Evolutionary conservation across 2,888 invertebrate species (phyloP).

Genomic region (Pyrrhia umbra): DNA sequence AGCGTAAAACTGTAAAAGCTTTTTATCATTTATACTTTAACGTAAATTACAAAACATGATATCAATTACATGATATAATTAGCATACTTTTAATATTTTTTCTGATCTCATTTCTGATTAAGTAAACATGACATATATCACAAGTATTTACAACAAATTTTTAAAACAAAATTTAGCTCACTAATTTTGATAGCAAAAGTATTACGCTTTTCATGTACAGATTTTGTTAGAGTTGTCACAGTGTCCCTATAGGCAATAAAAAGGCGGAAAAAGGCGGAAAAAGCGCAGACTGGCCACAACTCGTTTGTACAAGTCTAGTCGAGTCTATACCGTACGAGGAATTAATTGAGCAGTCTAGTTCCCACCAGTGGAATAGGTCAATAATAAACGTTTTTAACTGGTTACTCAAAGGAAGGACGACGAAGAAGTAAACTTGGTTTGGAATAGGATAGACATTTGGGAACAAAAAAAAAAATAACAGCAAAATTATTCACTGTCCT

Average conservation of each 20-base stretch:
- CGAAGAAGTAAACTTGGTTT: background rate
- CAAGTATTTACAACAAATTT: background rate
- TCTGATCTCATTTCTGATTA: too few species aligned
- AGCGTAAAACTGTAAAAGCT: too few species aligned
- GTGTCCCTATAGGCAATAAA: background rate
- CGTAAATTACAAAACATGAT: too few species aligned
- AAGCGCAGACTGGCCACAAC: background rate
- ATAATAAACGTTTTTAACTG: background rate
- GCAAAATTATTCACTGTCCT: too few species aligned
- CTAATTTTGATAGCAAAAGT: background rate
- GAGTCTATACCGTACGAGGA: background rate
- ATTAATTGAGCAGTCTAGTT: background rate
- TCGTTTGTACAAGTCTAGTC: background rate
- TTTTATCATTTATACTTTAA: too few species aligned
- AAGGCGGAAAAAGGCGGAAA: background rate
- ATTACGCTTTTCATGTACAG: background rate
- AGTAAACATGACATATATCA: too few species aligned
- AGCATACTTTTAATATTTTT: too few species aligned
- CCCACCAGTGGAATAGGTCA: background rate
- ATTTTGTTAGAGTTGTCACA: background rate
- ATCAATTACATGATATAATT: too few species aligned
- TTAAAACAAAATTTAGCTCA: background rate
- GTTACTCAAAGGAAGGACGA: background rate
- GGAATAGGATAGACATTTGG: too few species aligned
- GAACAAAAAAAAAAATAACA: too few species aligned